Percentiles rank a stretch among this genome's conserved stretches.
phyloP scores from a whole-genome alignment of 2,113 vertebrate species.

The Hepsetus odoe region DNA sequence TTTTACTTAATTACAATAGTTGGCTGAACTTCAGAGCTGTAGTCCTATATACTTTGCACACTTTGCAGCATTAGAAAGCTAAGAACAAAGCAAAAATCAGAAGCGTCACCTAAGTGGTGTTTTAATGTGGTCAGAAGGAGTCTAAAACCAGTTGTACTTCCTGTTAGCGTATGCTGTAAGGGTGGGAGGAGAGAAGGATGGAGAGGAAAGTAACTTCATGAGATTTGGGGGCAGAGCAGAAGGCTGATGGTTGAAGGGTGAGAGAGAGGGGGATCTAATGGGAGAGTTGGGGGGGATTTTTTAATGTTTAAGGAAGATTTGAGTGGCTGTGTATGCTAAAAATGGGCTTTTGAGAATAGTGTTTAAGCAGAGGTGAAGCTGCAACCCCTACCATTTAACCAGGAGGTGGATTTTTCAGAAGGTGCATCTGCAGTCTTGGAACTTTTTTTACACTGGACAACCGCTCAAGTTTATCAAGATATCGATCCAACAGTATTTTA shows the following conservation, averaged over 20 bases:
- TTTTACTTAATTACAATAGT: background rate
- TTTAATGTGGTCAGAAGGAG: constrained; percentile 22
- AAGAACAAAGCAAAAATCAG: background rate
- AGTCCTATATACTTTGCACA: background rate
- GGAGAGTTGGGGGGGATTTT: background rate
- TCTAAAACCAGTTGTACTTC: constrained; percentile 22
- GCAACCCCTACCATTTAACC: background rate
- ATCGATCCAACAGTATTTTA: background rate
- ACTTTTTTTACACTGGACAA: background rate
- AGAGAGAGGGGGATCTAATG: background rate
- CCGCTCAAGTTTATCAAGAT: background rate
- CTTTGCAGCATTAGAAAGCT: background rate
- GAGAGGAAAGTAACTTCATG: constrained; percentile 5
- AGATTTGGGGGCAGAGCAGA: constrained; percentile 1
- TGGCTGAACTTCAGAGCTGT: background rate
- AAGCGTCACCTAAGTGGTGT: background rate
- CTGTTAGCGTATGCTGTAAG: background rate
- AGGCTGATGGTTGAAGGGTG: background rate
- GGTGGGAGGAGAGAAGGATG: constrained; percentile 1
- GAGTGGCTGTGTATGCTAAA: background rate
- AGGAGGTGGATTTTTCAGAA: background rate
- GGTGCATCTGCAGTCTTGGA: background rate
- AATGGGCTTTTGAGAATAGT: background rate
- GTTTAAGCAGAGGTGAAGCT: background rate
- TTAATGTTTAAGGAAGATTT: background rate